A percentile compares a stretch with the other conserved stretches of the same genome.
These are phyloP conservation scores for Chloroceryle inda DNA, from an alignment of 2,797 vertebrate species.

Conservation along the genomic window DNA sequence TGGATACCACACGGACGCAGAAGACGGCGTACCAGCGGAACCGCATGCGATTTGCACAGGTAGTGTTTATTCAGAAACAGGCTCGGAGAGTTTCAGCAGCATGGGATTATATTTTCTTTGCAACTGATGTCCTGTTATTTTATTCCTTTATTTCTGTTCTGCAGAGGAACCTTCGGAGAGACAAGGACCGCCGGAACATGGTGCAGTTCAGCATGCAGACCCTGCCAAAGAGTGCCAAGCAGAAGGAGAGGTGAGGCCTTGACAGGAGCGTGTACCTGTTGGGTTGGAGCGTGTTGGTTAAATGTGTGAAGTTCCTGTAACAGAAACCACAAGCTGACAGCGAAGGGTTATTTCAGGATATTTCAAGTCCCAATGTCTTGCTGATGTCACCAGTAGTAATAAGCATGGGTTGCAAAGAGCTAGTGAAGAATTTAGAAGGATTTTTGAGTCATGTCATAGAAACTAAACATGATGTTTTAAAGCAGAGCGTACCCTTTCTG, in stretches of 20 bases:
- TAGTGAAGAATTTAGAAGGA: not conserved
- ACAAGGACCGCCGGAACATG: constrained; percentile 96
- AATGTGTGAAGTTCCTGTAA: not conserved
- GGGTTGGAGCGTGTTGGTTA: not conserved
- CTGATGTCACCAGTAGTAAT: not conserved
- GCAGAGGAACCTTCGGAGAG: constrained; percentile 95
- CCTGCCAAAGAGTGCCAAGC: constrained; percentile 97
- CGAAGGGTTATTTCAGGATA: not conserved
- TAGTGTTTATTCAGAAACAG: not conserved
- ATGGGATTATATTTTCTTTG: not conserved
- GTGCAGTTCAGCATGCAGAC: constrained; percentile 98
- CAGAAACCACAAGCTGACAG: not conserved
- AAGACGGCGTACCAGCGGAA: constrained; percentile 98
- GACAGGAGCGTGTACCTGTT: accelerated
- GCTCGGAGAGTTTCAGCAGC: accelerated
- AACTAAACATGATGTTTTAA: accelerated
- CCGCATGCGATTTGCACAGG: constrained; percentile 98
- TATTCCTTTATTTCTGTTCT: not conserved
- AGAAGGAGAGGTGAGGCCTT: constrained; percentile 92
- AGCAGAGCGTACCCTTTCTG: not conserved
- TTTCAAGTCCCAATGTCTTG: accelerated
- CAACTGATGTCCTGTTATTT: not conserved
- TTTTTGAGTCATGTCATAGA: not conserved
- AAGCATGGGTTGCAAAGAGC: not conserved
- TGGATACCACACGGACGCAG: constrained; percentile 96